A percentile compares a stretch with the other conserved stretches of the same genome.
phyloP scores from a whole-genome alignment of 2,888 invertebrate species.

The Caenorhabditis japonica region DNA sequence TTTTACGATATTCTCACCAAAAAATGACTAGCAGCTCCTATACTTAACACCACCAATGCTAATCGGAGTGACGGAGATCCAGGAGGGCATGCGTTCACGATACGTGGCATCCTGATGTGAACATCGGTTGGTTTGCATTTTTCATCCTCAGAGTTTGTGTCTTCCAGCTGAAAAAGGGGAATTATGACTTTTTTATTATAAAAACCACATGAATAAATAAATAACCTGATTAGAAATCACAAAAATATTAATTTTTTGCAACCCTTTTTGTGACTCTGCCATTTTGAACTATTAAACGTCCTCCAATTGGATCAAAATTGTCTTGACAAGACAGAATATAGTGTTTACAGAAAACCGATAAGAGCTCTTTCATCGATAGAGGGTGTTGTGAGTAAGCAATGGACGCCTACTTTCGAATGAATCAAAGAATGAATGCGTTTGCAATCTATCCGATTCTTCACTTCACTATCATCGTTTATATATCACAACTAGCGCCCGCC shows the following conservation, averaged over 20 bases:
- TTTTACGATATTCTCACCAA: conserved; percentile 56
- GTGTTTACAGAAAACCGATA: conserved; percentile 9
- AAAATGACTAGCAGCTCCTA: conserved; percentile 71
- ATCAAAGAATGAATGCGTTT: conserved; percentile 14
- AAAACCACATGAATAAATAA: neutral
- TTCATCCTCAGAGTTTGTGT: conserved; percentile 20
- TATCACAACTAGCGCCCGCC: conserved; percentile 34
- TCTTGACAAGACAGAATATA: conserved; percentile 9
- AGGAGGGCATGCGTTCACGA: conserved; percentile 41
- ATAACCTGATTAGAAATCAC: conserved; percentile 25
- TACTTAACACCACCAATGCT: conserved; percentile 62
- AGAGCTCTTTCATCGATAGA: conserved; percentile 41
- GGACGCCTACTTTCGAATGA: too few relatives aligned
- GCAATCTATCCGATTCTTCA: conserved; percentile 27
- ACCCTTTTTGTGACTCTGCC: conserved; percentile 16
- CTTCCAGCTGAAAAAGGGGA: conserved; percentile 30
- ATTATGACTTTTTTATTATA: neutral
- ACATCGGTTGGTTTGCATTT: conserved; percentile 41
- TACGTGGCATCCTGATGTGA: conserved; percentile 48
- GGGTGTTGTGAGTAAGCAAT: too few relatives aligned
- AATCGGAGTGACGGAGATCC: conserved; percentile 50
- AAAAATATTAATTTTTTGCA: conserved; percentile 31
- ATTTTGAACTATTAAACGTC: conserved; percentile 8
- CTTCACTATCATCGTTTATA: conserved; percentile 40
- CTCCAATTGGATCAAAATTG: conserved; percentile 45